phyloP scores from a whole-genome alignment of 2,797 vertebrate genomes.

The Phaenicophaeus curvirostris region DNA sequence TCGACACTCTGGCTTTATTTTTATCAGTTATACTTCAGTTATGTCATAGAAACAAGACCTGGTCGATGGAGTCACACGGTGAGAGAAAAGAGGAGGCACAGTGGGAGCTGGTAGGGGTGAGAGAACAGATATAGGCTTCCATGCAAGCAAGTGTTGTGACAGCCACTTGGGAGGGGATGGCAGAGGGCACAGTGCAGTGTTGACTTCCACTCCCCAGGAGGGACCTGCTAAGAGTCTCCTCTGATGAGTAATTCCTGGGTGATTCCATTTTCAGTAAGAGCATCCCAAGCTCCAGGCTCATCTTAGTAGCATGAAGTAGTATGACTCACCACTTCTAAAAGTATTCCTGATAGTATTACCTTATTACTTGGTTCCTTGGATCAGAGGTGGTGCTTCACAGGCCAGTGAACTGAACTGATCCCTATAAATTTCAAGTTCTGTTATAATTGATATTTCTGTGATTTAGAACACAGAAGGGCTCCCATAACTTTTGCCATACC shows the following conservation, averaged over 20 bases:
- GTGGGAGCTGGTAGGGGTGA: background rate
- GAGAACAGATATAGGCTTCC: background rate
- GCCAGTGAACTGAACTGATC: background rate
- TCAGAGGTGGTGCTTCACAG: background rate
- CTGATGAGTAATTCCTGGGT: background rate
- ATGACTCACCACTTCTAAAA: background rate
- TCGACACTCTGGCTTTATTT: background rate
- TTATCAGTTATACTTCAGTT: background rate
- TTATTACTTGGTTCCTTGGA: background rate
- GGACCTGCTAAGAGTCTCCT: background rate
- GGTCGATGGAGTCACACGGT: background rate
- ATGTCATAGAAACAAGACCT: background rate
- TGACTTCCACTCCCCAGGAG: background rate
- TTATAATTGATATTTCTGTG: background rate
- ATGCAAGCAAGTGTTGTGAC: background rate
- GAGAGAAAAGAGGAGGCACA: fast-evolving
- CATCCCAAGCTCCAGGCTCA: background rate
- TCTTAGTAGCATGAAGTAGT: background rate
- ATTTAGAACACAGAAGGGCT: background rate
- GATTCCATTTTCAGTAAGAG: background rate
- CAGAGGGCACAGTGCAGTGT: fast-evolving
- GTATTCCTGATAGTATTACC: background rate
- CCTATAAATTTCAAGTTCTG: background rate
- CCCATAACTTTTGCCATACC: background rate
- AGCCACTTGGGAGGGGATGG: background rate